Conservation (phyloP, 2,888 invertebrate genomes). For the Empis stercorea region DNA sequence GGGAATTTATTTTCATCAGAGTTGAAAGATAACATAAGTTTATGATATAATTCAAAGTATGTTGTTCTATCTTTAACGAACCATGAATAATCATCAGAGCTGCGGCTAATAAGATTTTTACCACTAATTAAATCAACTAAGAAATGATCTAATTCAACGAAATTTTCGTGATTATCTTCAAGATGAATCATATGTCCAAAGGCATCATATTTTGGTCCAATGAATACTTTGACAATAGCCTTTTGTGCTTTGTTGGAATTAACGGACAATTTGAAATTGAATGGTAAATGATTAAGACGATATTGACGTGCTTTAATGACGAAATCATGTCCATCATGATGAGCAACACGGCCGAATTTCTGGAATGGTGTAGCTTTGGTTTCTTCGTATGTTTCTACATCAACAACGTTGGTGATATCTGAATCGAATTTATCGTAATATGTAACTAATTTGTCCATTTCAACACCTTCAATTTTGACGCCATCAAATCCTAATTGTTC, state of each 20-base stretch:
- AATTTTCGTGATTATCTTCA: conserved; percentile 47
- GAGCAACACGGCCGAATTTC: conserved; percentile 27
- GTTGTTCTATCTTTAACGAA: conserved; percentile 47
- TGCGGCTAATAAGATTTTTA: conserved; percentile 40
- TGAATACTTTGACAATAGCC: conserved; percentile 51
- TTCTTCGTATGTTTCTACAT: conserved; percentile 36
- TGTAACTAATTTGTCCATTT: conserved; percentile 51
- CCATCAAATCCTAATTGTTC: conserved; percentile 50
- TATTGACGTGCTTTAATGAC: conserved; percentile 44
- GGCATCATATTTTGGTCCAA: conserved; percentile 56
- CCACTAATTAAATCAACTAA: conserved; percentile 46
- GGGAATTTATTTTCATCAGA: conserved; percentile 37
- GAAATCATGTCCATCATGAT: conserved; percentile 32
- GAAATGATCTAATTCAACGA: conserved; percentile 54
- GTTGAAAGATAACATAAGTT: conserved; percentile 38
- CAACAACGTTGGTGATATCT: conserved; percentile 41
- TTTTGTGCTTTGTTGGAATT: conserved; percentile 45
- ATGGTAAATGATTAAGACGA: conserved; percentile 52
- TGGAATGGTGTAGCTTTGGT: conserved; percentile 21
- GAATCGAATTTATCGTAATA: conserved; percentile 56
- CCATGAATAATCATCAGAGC: conserved; percentile 52
- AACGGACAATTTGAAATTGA: conserved; percentile 45
- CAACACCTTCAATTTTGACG: conserved; percentile 48
- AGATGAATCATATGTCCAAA: conserved; percentile 41
- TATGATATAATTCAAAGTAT: conserved; percentile 36